phyloP scores from a whole-genome alignment of 2,113 vertebrate species.

The Elaphurus davidianus region DNA sequence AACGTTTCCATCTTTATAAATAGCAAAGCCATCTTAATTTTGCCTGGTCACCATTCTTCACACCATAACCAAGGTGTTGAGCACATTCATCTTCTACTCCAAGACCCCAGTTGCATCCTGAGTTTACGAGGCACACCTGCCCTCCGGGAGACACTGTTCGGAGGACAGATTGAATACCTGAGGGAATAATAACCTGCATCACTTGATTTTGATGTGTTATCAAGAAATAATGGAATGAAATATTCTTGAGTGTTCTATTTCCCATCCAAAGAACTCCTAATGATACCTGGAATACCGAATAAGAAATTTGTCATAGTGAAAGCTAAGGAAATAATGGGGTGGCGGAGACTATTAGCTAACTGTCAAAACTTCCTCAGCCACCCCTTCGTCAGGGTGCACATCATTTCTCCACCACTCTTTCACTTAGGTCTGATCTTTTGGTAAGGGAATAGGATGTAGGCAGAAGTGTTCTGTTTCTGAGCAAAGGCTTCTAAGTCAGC shows the following conservation, averaged over 20 bases:
- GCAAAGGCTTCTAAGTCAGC: neutral
- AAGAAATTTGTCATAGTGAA: neutral
- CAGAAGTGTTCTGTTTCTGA: neutral
- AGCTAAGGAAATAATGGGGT: neutral
- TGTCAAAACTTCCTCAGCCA: neutral
- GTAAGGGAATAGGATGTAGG: neutral
- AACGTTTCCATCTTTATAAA: neutral
- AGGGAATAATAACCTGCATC: neutral
- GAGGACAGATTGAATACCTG: neutral
- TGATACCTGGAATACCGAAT: neutral
- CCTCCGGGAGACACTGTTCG: neutral
- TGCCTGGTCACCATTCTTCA: neutral
- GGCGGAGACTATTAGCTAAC: neutral
- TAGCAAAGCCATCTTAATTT: neutral
- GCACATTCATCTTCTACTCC: neutral
- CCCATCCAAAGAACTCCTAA: neutral
- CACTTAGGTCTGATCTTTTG: neutral
- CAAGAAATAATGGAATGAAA: neutral
- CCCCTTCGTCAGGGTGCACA: rapidly evolving
- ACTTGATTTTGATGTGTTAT: neutral
- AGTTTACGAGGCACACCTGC: neutral
- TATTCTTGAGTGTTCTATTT: neutral
- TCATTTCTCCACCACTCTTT: neutral
- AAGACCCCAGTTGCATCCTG: neutral
- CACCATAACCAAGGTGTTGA: neutral